Conservation (phyloP, 2,113 vertebrate genomes). For the Beaufortia kweichowensis region DNA sequence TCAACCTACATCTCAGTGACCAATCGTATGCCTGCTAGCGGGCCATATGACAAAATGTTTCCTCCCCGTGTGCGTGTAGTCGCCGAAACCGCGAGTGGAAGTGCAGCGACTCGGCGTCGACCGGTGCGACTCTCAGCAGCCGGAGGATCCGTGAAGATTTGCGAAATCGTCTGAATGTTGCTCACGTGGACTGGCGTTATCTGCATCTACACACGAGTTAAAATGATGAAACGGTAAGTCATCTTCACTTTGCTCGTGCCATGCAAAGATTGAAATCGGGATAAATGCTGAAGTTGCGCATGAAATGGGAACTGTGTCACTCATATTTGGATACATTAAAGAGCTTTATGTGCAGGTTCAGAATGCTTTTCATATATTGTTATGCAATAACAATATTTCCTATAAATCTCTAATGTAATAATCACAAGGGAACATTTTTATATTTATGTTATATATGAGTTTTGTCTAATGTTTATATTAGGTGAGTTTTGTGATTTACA, state of each 20-base stretch:
- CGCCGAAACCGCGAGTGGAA: slow-evolving; percentile 35
- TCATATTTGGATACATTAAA: slow-evolving; percentile 8
- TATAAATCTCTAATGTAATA: no score
- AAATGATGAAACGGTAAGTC: slow-evolving; percentile 15
- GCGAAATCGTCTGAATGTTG: not conserved
- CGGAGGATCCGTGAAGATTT: slow-evolving; percentile 1
- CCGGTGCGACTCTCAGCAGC: not conserved
- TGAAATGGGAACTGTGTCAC: slow-evolving; percentile 8
- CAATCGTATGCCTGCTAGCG: slow-evolving; percentile 64
- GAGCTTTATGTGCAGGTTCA: not conserved
- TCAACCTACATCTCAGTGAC: slow-evolving; percentile 65
- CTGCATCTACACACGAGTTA: not conserved
- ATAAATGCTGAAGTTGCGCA: not conserved
- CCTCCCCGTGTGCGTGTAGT: slow-evolving; percentile 51
- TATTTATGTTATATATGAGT: no score
- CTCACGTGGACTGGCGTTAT: not conserved
- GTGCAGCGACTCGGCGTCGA: slow-evolving; percentile 25
- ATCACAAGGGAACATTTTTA: no score
- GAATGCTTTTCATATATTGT: no score
- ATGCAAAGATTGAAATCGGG: not conserved
- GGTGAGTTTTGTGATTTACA: no score
- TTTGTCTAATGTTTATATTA: no score
- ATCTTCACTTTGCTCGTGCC: not conserved
- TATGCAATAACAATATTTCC: no score
- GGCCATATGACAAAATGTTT: slow-evolving; percentile 64